Evolutionary conservation across 2,888 invertebrate genomes (phyloP).

Genomic region (Parasteatoda lunata): DNA sequence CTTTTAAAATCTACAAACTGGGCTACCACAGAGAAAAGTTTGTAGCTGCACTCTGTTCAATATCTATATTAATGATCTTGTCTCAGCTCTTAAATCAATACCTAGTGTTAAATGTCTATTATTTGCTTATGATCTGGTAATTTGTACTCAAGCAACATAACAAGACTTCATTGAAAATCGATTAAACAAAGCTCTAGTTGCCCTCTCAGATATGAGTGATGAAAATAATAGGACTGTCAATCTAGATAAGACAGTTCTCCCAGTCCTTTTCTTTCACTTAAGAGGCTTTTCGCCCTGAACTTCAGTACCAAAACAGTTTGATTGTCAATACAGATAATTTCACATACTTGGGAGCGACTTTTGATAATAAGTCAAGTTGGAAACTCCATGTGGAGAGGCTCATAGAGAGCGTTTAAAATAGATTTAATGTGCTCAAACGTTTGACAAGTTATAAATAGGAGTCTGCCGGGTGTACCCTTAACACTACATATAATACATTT

Average conservation of each 20-base stretch:
- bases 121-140: background rate
- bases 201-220: slow-evolving; percentile 7
- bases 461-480: background rate
- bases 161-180: background rate
- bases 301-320: background rate
- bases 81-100: background rate
- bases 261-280: background rate
- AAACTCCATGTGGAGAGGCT: background rate
- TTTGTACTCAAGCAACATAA: slow-evolving; percentile 1
- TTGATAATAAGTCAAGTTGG: background rate
- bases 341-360: background rate
- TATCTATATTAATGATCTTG: background rate
- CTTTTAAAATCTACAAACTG: background rate
- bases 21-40: background rate
- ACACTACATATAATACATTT: background rate
- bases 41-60: background rate
- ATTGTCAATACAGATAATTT: background rate
- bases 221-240: background rate
- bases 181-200: background rate
- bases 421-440: background rate
- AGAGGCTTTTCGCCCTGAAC: background rate
- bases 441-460: background rate
- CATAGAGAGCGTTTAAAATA: background rate
- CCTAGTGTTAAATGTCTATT: background rate
- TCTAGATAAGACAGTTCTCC: background rate